Evolutionary conservation across 1,140 invertebrate genomes (phyloP).

Genomic region (Pachypsylla venusta): DNA sequence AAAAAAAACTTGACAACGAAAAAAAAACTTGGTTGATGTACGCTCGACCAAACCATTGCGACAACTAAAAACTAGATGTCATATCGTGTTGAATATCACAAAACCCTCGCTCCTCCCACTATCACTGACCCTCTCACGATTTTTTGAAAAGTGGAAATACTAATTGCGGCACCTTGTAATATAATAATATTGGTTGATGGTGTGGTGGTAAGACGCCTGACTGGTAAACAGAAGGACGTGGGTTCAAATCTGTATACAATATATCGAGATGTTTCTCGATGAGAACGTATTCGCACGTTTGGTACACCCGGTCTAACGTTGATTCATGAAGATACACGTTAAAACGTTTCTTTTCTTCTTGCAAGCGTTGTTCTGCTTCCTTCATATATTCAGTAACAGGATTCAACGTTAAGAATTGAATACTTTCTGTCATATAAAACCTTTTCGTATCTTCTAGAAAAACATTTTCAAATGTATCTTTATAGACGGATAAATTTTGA

Average conservation of each 20-base stretch:
- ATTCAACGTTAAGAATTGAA: conserved; percentile 86
- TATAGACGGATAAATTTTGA: conserved; percentile 83
- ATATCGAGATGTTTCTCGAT: conserved; percentile 95
- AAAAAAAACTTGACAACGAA: no score
- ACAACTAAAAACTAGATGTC: no score
- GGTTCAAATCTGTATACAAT: conserved; percentile 97
- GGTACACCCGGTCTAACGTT: conserved; percentile 64
- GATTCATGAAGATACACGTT: conserved; percentile 91
- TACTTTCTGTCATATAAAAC: conserved; percentile 89
- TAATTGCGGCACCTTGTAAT: no score
- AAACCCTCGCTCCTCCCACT: no score
- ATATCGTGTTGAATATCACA: no score
- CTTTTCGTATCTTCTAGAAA: conserved; percentile 92
- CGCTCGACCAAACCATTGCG: no score
- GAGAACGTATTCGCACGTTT: conserved; percentile 89
- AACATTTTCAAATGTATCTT: conserved; percentile 86
- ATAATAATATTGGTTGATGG: no score
- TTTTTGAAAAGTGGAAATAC: no score
- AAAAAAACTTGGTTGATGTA: no score
- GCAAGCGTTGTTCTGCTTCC: conserved; percentile 82
- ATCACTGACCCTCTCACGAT: no score
- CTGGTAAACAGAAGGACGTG: no score
- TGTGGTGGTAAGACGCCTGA: no score
- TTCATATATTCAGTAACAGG: conserved; percentile 99
- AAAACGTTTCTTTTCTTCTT: conserved; percentile 84